A percentile compares a stretch with the other conserved stretches of the same genome.
phyloP scores from a whole-genome alignment of 1,140 invertebrate species.

The Drosophila santomea region DNA sequence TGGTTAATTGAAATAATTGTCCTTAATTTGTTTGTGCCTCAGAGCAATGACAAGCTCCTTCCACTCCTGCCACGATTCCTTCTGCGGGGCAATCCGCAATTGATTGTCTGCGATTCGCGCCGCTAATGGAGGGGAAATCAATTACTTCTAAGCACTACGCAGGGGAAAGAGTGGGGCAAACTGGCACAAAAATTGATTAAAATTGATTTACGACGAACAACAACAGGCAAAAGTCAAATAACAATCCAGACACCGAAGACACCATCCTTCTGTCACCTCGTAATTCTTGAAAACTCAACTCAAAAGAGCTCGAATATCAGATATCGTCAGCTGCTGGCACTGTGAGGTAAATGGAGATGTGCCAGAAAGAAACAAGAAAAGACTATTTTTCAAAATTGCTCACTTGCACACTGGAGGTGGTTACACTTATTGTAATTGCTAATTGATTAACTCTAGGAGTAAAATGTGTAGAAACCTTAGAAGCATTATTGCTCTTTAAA shows the following conservation, averaged over 20 bases:
- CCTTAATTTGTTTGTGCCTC: slow-evolving; percentile 82
- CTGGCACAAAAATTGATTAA: slow-evolving; percentile 67
- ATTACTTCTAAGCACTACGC: slow-evolving; percentile 70
- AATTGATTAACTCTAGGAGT: too few relatives aligned
- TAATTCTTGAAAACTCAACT: neutral
- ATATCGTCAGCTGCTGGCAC: too few relatives aligned
- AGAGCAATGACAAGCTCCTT: slow-evolving; percentile 47
- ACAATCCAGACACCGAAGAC: slow-evolving; percentile 42
- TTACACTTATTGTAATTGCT: too few relatives aligned
- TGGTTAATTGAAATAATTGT: slow-evolving; percentile 84
- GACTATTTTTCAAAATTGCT: too few relatives aligned
- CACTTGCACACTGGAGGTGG: too few relatives aligned
- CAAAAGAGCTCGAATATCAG: neutral
- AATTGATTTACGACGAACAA: slow-evolving; percentile 70
- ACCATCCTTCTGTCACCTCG: slow-evolving; percentile 11
- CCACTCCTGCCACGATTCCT: slow-evolving; percentile 16
- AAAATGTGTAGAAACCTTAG: too few relatives aligned
- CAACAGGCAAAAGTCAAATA: slow-evolving; percentile 36
- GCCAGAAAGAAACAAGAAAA: too few relatives aligned
- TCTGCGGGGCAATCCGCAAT: slow-evolving; percentile 51
- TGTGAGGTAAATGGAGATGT: too few relatives aligned
- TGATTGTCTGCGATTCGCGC: slow-evolving; percentile 80
- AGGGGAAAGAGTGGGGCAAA: neutral
- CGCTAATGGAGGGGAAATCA: slow-evolving; percentile 76
- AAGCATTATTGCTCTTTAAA: too few relatives aligned